A percentile compares a stretch with the other conserved stretches of the same genome.
Evolutionary conservation across 2,888 invertebrate species (phyloP).

Genomic region (Antheraea yamamai): DNA sequence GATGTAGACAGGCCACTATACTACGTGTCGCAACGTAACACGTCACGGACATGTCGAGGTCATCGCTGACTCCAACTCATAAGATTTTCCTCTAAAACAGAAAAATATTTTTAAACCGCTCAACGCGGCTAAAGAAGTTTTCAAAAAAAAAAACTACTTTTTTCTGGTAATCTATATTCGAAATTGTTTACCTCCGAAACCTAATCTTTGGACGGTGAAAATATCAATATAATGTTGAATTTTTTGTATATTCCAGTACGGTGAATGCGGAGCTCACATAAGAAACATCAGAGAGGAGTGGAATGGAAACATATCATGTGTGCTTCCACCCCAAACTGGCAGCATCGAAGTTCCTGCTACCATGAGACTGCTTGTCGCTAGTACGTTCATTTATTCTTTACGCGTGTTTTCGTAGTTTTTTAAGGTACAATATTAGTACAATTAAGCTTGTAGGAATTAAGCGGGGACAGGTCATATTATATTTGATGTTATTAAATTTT

Average conservation of each 20-base stretch:
- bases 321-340: constrained; percentile 82
- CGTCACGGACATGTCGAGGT: too few relatives aligned
- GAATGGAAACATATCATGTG: constrained; percentile 87
- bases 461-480: neutral
- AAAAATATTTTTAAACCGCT: too few relatives aligned
- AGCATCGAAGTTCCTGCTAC: constrained; percentile 81
- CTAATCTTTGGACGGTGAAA: neutral
- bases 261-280: constrained; percentile 88
- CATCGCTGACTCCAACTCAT: too few relatives aligned
- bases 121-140: too few relatives aligned
- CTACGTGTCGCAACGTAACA: too few relatives aligned
- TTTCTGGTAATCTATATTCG: neutral
- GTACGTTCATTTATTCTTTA: constrained; percentile 78
- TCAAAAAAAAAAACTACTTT: neutral
- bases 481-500: neutral
- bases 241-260: constrained; percentile 63
- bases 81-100: too few relatives aligned
- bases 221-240: neutral
- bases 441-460: too few relatives aligned
- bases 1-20: too few relatives aligned
- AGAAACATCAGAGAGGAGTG: constrained; percentile 83
- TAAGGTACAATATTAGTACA: too few relatives aligned
- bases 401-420: neutral
- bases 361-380: constrained; percentile 86
- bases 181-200: neutral